phyloP scores from a whole-genome alignment of 2,888 invertebrate genomes.

The Auanema sp. region DNA sequence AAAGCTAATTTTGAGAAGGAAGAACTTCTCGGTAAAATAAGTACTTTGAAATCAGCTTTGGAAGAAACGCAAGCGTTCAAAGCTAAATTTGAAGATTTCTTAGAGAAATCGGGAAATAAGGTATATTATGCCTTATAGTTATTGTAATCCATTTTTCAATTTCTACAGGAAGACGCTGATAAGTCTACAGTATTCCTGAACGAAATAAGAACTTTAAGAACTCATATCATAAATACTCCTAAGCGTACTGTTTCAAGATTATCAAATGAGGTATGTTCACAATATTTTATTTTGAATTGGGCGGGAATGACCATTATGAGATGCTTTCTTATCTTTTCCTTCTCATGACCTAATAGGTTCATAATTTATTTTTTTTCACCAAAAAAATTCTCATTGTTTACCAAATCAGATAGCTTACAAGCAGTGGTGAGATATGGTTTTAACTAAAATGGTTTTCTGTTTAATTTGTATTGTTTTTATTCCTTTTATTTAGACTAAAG shows the following conservation, averaged over 20 bases:
- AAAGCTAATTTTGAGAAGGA: too few species aligned
- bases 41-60: too few species aligned
- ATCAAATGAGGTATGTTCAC: not conserved
- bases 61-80: too few species aligned
- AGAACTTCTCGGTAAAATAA: too few species aligned
- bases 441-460: not conserved
- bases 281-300: constrained; percentile 1
- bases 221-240: constrained; percentile 2
- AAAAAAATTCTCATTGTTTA: not conserved
- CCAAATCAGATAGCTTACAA: not conserved
- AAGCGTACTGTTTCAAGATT: not conserved
- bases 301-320: not conserved
- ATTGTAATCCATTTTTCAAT: too few species aligned
- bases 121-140: too few species aligned
- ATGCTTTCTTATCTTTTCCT: not conserved
- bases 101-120: too few species aligned
- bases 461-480: not conserved
- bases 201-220: not conserved
- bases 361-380: not conserved
- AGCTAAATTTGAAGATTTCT: too few species aligned
- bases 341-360: not conserved
- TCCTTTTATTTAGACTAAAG: not conserved
- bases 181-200: too few species aligned
- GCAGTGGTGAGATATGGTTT: not conserved
- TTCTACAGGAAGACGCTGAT: too few species aligned